Percentiles rank a stretch among this genome's conserved stretches.
Conservation (phyloP, 2,888 invertebrate species). For the Actias luna region DNA sequence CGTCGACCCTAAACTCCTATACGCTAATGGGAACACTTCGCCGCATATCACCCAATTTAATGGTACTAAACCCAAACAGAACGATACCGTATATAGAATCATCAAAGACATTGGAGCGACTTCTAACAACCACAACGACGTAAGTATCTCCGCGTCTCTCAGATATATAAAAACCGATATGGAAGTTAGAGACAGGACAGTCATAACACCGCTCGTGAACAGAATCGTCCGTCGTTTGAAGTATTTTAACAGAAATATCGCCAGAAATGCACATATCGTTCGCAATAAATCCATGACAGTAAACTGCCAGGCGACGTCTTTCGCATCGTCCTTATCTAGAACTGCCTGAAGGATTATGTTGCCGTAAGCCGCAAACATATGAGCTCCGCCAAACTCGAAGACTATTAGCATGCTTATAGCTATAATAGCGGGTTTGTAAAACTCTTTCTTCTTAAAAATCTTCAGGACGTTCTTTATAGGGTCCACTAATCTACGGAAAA, state of each 20-base stretch:
- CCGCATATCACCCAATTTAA: constrained; percentile 77
- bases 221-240: constrained; percentile 66
- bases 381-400: constrained; percentile 74
- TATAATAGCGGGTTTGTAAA: constrained; percentile 71
- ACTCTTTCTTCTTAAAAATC: constrained; percentile 73
- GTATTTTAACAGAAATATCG: constrained; percentile 70
- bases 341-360: constrained; percentile 69
- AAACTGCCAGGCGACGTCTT: constrained; percentile 80
- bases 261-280: constrained; percentile 82
- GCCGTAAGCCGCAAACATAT: constrained; percentile 74
- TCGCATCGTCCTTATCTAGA: constrained; percentile 55
- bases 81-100: constrained; percentile 66
- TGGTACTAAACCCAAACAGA: constrained; percentile 71
- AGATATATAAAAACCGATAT: constrained; percentile 69
- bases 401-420: constrained; percentile 74
- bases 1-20: constrained; percentile 72
- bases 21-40: constrained; percentile 73
- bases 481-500: constrained; percentile 49
- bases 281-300: constrained; percentile 85
- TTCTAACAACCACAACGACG: constrained; percentile 56
- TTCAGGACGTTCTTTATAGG: constrained; percentile 54
- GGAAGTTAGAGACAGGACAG: constrained; percentile 59
- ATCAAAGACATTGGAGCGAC: constrained; percentile 65
- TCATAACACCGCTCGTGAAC: constrained; percentile 66
- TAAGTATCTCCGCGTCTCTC: constrained; percentile 55